Conservation (phyloP, 2,888 invertebrate species). For the Oligia fasciuncula region DNA sequence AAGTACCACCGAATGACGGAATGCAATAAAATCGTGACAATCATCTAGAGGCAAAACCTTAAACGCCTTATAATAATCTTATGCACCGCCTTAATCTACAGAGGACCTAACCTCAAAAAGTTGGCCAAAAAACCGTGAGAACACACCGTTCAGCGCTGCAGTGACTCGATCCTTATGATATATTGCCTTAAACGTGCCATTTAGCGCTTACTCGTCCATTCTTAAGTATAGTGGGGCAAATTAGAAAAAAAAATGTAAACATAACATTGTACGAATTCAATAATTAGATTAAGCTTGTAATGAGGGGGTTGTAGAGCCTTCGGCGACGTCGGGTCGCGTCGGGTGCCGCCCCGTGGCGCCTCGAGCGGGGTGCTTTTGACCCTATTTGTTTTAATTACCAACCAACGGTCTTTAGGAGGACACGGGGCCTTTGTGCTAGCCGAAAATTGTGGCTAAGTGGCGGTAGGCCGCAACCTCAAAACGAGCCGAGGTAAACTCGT, state of each 20-base stretch:
- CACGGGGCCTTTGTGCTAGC: slow-evolving; percentile 84
- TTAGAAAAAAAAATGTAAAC: slow-evolving; percentile 90
- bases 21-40: slow-evolving; percentile 83
- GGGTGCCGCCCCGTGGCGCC: slow-evolving; percentile 87
- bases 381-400: slow-evolving; percentile 90
- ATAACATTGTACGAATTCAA: slow-evolving; percentile 90
- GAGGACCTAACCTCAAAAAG: slow-evolving; percentile 73
- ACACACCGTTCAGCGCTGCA: slow-evolving; percentile 79
- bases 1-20: slow-evolving; percentile 67
- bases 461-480: slow-evolving; percentile 80
- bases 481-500: slow-evolving; percentile 68
- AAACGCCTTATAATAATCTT: slow-evolving; percentile 68
- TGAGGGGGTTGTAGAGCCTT: slow-evolving; percentile 82
- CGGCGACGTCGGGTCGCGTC: slow-evolving; percentile 87
- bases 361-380: slow-evolving; percentile 86
- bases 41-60: slow-evolving; percentile 85
- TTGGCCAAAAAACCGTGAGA: slow-evolving; percentile 85
- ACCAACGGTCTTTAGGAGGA: slow-evolving; percentile 87
- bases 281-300: slow-evolving; percentile 90
- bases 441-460: slow-evolving; percentile 86
- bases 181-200: slow-evolving; percentile 89
- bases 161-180: slow-evolving; percentile 88
- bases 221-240: slow-evolving; percentile 89
- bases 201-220: slow-evolving; percentile 89
- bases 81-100: slow-evolving; percentile 78